Evolutionary conservation across 2,888 invertebrate species (phyloP).

Genomic region (Syrphus vitripennis): DNA sequence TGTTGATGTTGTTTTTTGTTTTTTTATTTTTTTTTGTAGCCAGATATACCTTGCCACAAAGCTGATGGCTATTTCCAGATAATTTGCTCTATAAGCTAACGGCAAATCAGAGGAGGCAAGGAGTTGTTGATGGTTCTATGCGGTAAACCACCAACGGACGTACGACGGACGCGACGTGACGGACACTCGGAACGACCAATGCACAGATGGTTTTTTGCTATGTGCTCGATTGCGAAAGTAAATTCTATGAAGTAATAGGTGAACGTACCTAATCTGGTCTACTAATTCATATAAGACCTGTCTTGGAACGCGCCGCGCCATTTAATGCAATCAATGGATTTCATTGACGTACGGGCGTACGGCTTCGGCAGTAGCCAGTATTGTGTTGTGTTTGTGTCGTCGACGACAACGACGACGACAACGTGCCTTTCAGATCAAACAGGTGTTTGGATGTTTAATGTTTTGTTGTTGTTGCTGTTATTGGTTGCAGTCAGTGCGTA

Average conservation of each 20-base stretch:
- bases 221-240: slow-evolving; percentile 49
- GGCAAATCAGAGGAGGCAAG: not conserved
- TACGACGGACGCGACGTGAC: too few relatives aligned
- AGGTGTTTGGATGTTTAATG: not conserved
- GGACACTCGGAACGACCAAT: slow-evolving; percentile 20
- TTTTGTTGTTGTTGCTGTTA: not conserved
- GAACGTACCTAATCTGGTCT: slow-evolving; percentile 16
- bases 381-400: too few relatives aligned
- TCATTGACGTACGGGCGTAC: not conserved
- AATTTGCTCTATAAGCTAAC: slow-evolving; percentile 5
- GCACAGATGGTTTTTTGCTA: slow-evolving; percentile 49
- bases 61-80: slow-evolving; percentile 42
- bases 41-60: slow-evolving; percentile 28
- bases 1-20: slow-evolving; percentile 16
- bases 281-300: slow-evolving; percentile 20
- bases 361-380: too few relatives aligned
- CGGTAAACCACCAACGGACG: not conserved
- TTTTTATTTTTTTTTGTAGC: not conserved
- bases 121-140: not conserved
- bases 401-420: too few relatives aligned
- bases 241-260: slow-evolving; percentile 53
- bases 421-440: not conserved
- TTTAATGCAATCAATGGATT: slow-evolving; percentile 33
- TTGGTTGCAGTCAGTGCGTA: slow-evolving; percentile 37
- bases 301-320: not conserved